These are phyloP conservation scores for Benitochromis conjunctus DNA, from an alignment of 2,113 vertebrate genomes.

Conservation along the genomic window DNA sequence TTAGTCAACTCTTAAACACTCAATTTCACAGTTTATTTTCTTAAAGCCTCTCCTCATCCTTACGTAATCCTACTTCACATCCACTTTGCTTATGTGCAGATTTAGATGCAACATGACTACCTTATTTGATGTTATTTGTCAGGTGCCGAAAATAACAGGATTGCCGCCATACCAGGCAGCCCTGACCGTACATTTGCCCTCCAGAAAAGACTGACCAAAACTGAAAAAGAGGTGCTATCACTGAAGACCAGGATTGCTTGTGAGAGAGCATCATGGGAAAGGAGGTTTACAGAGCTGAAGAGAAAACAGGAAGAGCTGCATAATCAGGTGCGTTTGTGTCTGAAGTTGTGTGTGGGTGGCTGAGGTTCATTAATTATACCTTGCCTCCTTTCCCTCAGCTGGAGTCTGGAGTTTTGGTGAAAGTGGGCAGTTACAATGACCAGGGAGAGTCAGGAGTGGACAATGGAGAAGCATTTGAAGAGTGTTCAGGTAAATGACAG, in stretches of 20 bases:
- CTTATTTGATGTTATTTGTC: background rate
- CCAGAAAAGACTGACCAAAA: constrained; percentile 67
- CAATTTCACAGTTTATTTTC: background rate
- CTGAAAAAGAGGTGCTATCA: constrained; percentile 72
- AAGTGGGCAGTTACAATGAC: background rate
- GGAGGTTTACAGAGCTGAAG: constrained; percentile 75
- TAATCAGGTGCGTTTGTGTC: constrained; percentile 59
- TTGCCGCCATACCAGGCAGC: constrained; percentile 26
- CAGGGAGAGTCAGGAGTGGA: constrained; percentile 21
- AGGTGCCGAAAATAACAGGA: constrained; percentile 33
- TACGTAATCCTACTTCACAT: background rate
- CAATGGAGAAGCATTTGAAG: constrained; percentile 39
- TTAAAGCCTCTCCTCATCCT: background rate
- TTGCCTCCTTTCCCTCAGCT: constrained; percentile 28
- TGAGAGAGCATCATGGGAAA: constrained; percentile 79
- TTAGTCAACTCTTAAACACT: background rate
- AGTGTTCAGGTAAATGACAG: constrained; percentile 42
- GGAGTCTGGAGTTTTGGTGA: constrained; percentile 17
- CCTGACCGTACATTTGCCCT: constrained; percentile 39
- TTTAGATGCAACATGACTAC: background rate
- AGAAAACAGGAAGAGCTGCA: constrained; percentile 71
- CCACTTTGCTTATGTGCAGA: background rate
- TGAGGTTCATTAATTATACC: background rate
- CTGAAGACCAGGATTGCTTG: constrained; percentile 75
- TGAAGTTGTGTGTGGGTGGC: background rate